phyloP scores from a whole-genome alignment of 1,140 invertebrate genomes.

The Thereuonema tuberculata region DNA sequence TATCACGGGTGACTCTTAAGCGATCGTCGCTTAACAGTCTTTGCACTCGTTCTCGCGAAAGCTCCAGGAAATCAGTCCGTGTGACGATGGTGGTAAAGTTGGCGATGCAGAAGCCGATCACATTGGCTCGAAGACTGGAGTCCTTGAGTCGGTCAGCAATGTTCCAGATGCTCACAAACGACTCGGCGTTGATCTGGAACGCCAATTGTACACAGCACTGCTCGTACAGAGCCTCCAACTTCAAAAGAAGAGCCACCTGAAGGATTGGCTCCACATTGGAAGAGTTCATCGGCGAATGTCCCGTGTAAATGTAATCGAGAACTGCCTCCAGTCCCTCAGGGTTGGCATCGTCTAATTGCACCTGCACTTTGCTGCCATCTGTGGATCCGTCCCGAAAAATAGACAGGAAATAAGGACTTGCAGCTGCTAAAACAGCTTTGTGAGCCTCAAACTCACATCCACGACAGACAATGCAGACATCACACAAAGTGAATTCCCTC shows the following conservation, averaged over 20 bases:
- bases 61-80: not conserved
- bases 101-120: not conserved
- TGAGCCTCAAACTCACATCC: not conserved
- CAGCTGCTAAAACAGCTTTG: not conserved
- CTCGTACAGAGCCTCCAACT: not conserved
- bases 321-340: not conserved
- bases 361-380: not conserved
- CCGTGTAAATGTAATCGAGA: not conserved
- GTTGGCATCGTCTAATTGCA: not conserved
- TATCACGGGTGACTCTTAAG: not conserved
- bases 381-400: not conserved
- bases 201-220: not conserved
- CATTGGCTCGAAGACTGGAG: not conserved
- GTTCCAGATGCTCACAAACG: not conserved
- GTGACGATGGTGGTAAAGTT: not conserved
- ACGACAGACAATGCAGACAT: not conserved
- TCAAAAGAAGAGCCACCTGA: not conserved
- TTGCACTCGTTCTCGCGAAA: not conserved
- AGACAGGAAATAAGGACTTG: not conserved
- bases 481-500: no score
- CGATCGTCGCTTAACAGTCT: not conserved
- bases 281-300: not conserved
- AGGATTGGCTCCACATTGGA: not conserved
- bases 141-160: not conserved
- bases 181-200: not conserved